Percentiles rank a stretch among this genome's conserved stretches.
phyloP scores from a whole-genome alignment of 2,113 vertebrate species.

The Oreochromis niloticus region DNA sequence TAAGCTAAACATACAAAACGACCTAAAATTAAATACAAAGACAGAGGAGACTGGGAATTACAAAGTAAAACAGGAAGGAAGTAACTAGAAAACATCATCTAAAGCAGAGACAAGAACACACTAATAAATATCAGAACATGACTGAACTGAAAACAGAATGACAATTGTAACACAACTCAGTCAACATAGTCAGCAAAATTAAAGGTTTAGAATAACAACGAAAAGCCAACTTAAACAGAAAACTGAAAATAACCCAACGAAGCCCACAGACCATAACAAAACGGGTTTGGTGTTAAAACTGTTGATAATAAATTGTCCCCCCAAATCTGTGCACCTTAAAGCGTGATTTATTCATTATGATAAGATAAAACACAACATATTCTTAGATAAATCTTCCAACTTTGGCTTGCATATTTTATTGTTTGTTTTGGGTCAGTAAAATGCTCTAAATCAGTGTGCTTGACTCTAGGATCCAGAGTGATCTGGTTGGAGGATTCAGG shows the following conservation, averaged over 20 bases:
- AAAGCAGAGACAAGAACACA: not conserved
- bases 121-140: not conserved
- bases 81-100: not conserved
- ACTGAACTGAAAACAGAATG: not conserved
- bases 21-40: not conserved
- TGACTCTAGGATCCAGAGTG: not conserved
- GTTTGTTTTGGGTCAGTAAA: not conserved
- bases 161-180: not conserved
- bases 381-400: not conserved
- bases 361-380: not conserved
- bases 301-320: not conserved
- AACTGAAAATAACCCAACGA: not conserved
- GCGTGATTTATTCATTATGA: fast-evolving
- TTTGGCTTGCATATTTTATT: not conserved
- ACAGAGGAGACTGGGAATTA: not conserved
- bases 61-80: not conserved
- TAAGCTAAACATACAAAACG: fast-evolving
- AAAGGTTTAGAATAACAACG: fast-evolving
- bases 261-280: not conserved
- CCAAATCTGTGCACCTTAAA: not conserved
- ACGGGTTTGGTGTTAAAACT: not conserved
- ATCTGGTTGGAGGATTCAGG: not conserved
- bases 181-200: not conserved
- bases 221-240: not conserved
- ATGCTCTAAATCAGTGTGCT: not conserved